These are phyloP conservation scores for Fragum whitleyi DNA, from an alignment of 2,888 invertebrate genomes.

Conservation along the genomic window DNA sequence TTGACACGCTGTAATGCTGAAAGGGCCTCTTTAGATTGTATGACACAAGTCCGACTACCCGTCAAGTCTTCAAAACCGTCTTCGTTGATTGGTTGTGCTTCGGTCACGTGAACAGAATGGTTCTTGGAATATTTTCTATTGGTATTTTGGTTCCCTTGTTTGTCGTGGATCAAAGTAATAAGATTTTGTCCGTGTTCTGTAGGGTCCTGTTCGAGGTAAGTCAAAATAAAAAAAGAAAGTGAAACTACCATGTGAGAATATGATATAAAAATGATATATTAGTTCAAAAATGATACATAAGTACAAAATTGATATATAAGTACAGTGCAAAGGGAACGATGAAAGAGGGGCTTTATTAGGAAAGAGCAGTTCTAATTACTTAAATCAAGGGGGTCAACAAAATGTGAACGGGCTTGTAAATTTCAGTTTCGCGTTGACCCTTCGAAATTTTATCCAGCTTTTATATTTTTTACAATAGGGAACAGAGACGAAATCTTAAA, in stretches of 20 bases:
- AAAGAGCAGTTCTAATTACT: no score
- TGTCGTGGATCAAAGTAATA: not conserved
- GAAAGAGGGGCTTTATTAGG: no score
- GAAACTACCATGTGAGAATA: not conserved
- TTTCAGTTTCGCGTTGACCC: no score
- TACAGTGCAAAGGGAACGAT: no score
- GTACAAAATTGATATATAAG: no score
- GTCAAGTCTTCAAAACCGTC: conserved; percentile 7
- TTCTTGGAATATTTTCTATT: not conserved
- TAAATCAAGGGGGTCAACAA: no score
- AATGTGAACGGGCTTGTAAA: no score
- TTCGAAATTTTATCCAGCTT: no score
- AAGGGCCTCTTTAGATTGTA: conserved; percentile 90
- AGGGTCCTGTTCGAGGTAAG: not conserved
- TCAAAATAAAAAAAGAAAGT: not conserved
- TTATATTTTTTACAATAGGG: no score
- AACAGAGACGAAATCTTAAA: no score
- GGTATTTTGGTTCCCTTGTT: not conserved
- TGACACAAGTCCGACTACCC: conserved; percentile 4
- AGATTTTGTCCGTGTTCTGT: not conserved
- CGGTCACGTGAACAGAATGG: not conserved
- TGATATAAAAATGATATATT: not conserved
- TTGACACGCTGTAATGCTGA: conserved; percentile 96
- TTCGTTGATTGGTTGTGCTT: not conserved
- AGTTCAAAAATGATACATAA: no score